Base-by-base conservation (phyloP, 2,797 vertebrate genomes). In the Mus spretus region DNA sequence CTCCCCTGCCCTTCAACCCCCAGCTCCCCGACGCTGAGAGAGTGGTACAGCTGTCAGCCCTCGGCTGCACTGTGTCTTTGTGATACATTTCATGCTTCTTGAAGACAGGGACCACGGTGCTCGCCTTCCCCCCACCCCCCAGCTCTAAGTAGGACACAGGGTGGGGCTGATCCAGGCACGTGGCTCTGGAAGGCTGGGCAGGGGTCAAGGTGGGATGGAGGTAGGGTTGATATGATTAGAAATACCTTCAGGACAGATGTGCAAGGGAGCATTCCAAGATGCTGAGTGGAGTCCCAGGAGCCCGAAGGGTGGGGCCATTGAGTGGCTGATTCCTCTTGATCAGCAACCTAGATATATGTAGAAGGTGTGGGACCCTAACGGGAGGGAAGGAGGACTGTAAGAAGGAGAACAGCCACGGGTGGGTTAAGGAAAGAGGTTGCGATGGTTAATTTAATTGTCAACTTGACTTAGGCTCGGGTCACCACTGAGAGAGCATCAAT, bases 171-270 rank as follows among this genome's bases (percentile, higher is more conserved):
- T 79, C 5, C 5, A 0, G 11, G 22, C 3, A 11, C 22, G 20
- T 19, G 1, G 31, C 37, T 34, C 14, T 24, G 91, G 57, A 67
- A 67, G 61, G 26, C 61, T 47, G 61, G 34, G 4, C 15, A 6
- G 65, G 26, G 37, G n/a, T 1, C 22, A 59, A 40, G 22, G 44
- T 0, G 0, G 17, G 17, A 2, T 61, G 6, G 4, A 4, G 2
- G 22, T 34, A 40, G 67, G 37, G 44, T 47, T 12, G 44, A 63
- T 1, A 17, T 28, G 11, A 40, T 19, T 4, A 37, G 55, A 78
- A 75, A 55, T 1, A 26, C 47, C 40, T 65, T 47, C 6, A 0
- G 37, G 90, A 74, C 13, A 22, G 89, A 53, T 13, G 12, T 5
- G 37, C 6, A 0, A 15, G 0, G 12, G 15, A 0, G 37, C 6